Evolutionary conservation across 2,113 vertebrate species (phyloP), one percentile per base, ranked within the genome.

Genomic region (Tonatia bakeri): DNA sequence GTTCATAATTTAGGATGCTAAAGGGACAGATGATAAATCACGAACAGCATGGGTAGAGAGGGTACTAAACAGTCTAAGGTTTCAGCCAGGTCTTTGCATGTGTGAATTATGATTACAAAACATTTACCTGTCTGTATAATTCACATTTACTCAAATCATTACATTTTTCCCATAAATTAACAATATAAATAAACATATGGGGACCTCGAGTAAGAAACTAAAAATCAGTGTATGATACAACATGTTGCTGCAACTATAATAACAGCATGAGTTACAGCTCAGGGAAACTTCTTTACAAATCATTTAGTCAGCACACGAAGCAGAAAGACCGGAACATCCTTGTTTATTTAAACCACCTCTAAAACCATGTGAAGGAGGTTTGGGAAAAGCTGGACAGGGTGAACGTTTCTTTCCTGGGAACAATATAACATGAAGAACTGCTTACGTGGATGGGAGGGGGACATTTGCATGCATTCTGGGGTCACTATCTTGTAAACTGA

Each of bases 121-220:
- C 54, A n/a, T 52, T 87, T 94, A 96, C 95, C 87, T 94, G 90
- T 95, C 94, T 94, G 67, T 97, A 97, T 97, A 96, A 95, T 82
- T 98, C 97, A 98, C 95, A 94, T 98, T 95, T 95, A 97, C 90
- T 93, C 92, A n/a, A 47, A 92, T 96, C 95, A 97, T 96, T 97
- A 98, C 87, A 70, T 97, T 97, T 97, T 97, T 93, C 73, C 87
- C 97, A 98, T 98, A 98, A 98, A 98, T 97, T 97, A 97, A 70
- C 22, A 2, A 94, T 97, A 98, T 94, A 72, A 97, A 96, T 97
- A 98, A 96, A 97, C 91, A 33, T 97, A 96, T 97, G 96, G 96
- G 96, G 95, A 96, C 80, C 94, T 95, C 77, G 26, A 95, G 89
- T 90, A 96, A 98, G 97, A 96, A 97, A 96, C 95, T 95, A 96